These are phyloP conservation scores for Drosophila siamana DNA, from an alignment of 2,888 invertebrate genomes.

Conservation along the genomic window DNA sequence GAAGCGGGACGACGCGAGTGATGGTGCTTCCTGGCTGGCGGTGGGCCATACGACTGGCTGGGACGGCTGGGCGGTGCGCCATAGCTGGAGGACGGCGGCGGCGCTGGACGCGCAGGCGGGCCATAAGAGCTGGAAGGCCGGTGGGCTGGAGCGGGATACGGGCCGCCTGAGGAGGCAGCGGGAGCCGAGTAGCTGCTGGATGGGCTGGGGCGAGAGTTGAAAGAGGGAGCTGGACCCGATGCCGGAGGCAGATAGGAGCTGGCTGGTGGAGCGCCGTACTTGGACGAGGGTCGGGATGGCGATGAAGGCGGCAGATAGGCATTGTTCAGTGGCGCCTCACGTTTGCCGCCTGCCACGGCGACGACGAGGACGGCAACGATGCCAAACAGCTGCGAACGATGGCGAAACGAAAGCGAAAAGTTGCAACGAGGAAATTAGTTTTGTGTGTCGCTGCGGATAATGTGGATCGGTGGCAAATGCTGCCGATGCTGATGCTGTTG, in stretches of 20 bases:
- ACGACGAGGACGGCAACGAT: slow-evolving; percentile 47
- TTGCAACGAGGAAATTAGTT: slow-evolving; percentile 66
- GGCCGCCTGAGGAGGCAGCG: slow-evolving; percentile 67
- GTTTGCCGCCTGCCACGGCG: slow-evolving; percentile 80
- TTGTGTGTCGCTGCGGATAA: slow-evolving; percentile 55
- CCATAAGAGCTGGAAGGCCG: slow-evolving; percentile 83
- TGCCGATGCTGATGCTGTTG: slow-evolving; percentile 1
- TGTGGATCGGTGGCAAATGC: slow-evolving; percentile 17
- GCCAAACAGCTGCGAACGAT: slow-evolving; percentile 53
- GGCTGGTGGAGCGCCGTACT: slow-evolving; percentile 86
- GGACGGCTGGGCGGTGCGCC: slow-evolving; percentile 81
- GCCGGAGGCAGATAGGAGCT: slow-evolving; percentile 87
- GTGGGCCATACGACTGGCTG: slow-evolving; percentile 82
- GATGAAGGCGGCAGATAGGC: slow-evolving; percentile 83
- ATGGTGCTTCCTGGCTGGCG: slow-evolving; percentile 79
- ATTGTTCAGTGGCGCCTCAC: slow-evolving; percentile 84
- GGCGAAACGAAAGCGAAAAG: not conserved
- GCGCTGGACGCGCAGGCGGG: slow-evolving; percentile 58
- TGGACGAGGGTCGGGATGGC: slow-evolving; percentile 83
- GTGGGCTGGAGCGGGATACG: slow-evolving; percentile 67
- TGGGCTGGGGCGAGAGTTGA: slow-evolving; percentile 67
- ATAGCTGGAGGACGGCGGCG: slow-evolving; percentile 68
- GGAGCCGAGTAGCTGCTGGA: slow-evolving; percentile 85
- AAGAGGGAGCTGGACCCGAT: slow-evolving; percentile 84
- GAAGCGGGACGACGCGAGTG: slow-evolving; percentile 85